A percentile compares a stretch with the other conserved stretches of the same genome.
Conservation (phyloP, 2,888 invertebrate species). For the Meganola albula region DNA sequence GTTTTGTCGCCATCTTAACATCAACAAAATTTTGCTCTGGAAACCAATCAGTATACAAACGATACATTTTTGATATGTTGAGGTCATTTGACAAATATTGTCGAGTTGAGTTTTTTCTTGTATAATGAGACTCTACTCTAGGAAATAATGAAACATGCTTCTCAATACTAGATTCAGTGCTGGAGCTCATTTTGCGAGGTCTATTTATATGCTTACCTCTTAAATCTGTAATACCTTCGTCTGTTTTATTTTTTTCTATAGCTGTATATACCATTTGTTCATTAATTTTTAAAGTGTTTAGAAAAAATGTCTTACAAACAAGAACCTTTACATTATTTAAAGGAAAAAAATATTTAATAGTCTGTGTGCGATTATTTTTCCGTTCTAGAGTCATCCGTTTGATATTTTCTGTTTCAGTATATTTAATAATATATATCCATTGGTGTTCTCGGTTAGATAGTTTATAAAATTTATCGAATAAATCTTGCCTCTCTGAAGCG, state of each 20-base stretch:
- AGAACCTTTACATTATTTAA: conserved; percentile 1
- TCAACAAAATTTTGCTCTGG: conserved; percentile 7
- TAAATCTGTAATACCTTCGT: conserved; percentile 5
- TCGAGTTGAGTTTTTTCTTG: conserved; percentile 6
- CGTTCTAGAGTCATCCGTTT: conserved; percentile 13
- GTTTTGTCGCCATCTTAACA: conserved; percentile 12
- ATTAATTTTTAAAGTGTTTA: conserved; percentile 12
- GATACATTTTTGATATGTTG: conserved; percentile 22
- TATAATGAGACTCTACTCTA: conserved; percentile 15
- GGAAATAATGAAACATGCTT: conserved; percentile 7
- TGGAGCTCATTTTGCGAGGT: conserved; percentile 6
- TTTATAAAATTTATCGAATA: conserved; percentile 13
- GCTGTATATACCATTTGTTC: conserved; percentile 10
- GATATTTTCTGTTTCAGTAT: conserved; percentile 6
- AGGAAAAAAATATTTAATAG: conserved; percentile 12
- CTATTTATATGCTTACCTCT: conserved; percentile 13
- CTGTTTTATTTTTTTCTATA: conserved; percentile 7
- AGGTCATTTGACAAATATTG: conserved; percentile 15
- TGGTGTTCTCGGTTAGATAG: conserved; percentile 16
- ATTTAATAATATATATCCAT: conserved; percentile 12
- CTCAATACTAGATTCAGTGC: conserved; percentile 4
- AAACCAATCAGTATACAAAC: conserved; percentile 14
- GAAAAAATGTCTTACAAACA: conserved; percentile 12
- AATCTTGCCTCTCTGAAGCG: conserved; percentile 5
- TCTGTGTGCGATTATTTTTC: conserved; percentile 14